Conservation (phyloP, 2,113 vertebrate species). For the Stercorarius parasiticus region DNA sequence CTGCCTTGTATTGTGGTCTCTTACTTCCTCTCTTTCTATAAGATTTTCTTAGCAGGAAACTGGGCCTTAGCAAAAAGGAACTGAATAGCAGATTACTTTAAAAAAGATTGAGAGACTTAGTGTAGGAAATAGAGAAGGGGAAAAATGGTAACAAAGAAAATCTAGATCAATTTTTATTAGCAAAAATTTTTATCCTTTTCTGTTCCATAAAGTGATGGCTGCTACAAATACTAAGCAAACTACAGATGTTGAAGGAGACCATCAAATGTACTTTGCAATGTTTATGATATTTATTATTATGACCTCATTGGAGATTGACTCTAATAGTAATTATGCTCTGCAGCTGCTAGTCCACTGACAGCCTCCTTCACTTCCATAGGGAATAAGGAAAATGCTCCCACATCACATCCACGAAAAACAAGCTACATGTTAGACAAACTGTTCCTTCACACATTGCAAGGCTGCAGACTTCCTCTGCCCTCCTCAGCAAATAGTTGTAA, state of each 20-base stretch:
- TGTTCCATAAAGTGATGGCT: neutral
- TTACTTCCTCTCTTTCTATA: neutral
- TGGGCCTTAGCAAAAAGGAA: neutral
- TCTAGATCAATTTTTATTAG: neutral
- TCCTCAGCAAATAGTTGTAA: neutral
- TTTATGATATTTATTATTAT: conserved; percentile 25
- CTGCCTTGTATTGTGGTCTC: conserved; percentile 27
- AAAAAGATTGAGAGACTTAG: neutral
- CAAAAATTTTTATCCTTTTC: neutral
- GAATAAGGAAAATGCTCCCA: neutral
- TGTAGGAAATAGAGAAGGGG: neutral
- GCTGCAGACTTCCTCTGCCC: neutral
- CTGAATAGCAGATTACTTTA: neutral
- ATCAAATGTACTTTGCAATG: neutral
- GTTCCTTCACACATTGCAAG: neutral
- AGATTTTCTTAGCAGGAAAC: neutral
- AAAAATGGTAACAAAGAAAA: neutral
- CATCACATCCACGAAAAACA: neutral
- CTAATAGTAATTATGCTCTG: neutral
- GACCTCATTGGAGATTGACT: conserved; percentile 20
- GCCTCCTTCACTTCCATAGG: neutral
- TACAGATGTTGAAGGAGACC: neutral
- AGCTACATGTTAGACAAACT: neutral
- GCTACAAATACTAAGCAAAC: neutral
- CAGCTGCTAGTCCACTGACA: neutral